Base-by-base conservation (phyloP, 2,888 invertebrate species). In the Synergus gifuensis region DNA sequence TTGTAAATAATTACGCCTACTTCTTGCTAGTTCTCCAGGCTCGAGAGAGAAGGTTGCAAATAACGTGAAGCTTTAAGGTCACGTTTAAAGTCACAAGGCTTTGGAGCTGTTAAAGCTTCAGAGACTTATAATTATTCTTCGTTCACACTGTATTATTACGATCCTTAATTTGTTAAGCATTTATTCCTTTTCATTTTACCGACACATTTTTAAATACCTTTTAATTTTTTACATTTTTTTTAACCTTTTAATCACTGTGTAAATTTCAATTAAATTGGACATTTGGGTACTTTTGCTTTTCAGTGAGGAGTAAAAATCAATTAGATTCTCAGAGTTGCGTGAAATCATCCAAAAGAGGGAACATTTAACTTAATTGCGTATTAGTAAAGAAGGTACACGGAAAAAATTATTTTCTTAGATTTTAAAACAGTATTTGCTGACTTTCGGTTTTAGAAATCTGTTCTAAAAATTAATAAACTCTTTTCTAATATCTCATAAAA, bases 1-100 rank as follows among this genome's bases (percentile, higher is more conserved):
- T 28, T 73, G 54, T 54, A 54, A 73, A 73, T 54, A 73, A 73
- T 73, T 73, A 36, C 73, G 18, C 8, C 42, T 46, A 46, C 42
- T 67, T 44, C 67, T 46, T 67, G 14, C 8, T 67, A 14, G 12
- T 44, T 4, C 60, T 4, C 18, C 22, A 46, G 22, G 49, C 22
- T 60, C 60, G 49, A 22, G 46, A 49, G 36, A 7, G 12, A 46
- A 49, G 49, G 49, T 28, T 36, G 28, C 67, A 67, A 67, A 67
- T 67, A 67, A 67, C 67, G 8, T 4, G 46, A 67, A 67, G 67
- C 64, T n/a, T 14, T 4, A 66, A 66, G 69, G 28, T 49, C 28
- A 28, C 54, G 46, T n/a, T 14, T 4, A 66, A 66, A 49, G 28
- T 49, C 28, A 28, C 36, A 67, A 46, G 67, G 44, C 67, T 44